These are phyloP conservation scores for Eupithecia insigniata DNA, from an alignment of 2,888 invertebrate species.

Conservation along the genomic window DNA sequence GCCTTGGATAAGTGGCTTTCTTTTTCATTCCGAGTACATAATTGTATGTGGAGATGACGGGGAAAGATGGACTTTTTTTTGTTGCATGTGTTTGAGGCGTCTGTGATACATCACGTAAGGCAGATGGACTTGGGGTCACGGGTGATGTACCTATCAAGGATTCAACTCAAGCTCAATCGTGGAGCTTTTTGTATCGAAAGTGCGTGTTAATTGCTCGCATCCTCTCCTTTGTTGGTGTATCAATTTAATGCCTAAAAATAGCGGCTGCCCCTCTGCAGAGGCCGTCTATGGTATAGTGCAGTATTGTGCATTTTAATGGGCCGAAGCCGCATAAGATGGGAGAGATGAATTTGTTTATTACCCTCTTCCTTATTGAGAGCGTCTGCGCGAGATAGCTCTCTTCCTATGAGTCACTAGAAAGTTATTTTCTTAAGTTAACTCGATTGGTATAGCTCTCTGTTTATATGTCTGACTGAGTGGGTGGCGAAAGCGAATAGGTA, in stretches of 20 bases:
- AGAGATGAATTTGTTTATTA: constrained; percentile 84
- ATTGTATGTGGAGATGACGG: constrained; percentile 75
- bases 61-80: constrained; percentile 65
- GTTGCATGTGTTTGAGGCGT: constrained; percentile 56
- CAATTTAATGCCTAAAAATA: constrained; percentile 82
- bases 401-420: constrained; percentile 84
- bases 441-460: constrained; percentile 71
- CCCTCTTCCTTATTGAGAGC: constrained; percentile 84
- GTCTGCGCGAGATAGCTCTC: constrained; percentile 82
- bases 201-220: constrained; percentile 80
- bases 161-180: constrained; percentile 52
- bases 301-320: constrained; percentile 83
- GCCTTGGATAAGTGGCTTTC: constrained; percentile 77
- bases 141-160: constrained; percentile 51
- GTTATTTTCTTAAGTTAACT: constrained; percentile 79
- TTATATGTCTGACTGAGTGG: constrained; percentile 52
- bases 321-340: constrained; percentile 80
- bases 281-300: constrained; percentile 76
- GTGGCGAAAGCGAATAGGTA: constrained; percentile 51
- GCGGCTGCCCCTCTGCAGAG: constrained; percentile 69
- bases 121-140: constrained; percentile 53
- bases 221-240: constrained; percentile 80
- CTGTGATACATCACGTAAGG: constrained; percentile 61
- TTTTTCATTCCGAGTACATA: constrained; percentile 74
- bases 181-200: constrained; percentile 67